Base-by-base conservation (phyloP, 2,888 invertebrate genomes). In the Andrena chrysosceles region DNA sequence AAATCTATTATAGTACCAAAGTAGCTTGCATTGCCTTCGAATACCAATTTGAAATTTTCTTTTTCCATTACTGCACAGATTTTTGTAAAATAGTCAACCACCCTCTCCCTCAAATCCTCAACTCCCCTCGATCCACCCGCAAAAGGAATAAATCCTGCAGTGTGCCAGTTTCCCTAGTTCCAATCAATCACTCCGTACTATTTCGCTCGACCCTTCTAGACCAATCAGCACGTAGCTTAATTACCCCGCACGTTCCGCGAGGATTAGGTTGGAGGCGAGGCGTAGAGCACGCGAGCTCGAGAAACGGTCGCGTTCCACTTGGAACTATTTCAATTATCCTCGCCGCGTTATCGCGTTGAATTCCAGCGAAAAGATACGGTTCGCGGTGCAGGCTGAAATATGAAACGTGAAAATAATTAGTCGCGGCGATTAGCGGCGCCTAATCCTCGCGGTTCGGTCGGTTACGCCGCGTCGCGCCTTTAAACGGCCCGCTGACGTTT, bases 351-450 rank as follows among this genome's bases (percentile, higher is more conserved):
- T 77, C 73, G 48, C 59, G 73, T 54, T 54, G 66, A 49, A 79
- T 85, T 71, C 35, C 77, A 33, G 5, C 20, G 56, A 49, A 52
- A 42, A 66, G 83, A 72, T 71, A 66, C 67, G 66, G 16, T 23
- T 35, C 35, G 6, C 62, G 49, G 26, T 62, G 10, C 7, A 31
- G 8, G 7, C 49, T 76, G 73, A 79, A 77, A 70, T 68, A 64
- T 63, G 68, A 70, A 70, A 56, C 83, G 68, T 20, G 68, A 79
- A 64, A 77, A 77, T 74, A 83, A 79, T 83, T 85, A 62, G 59
- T 59, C 64, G 29, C 48, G 59, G 42, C 70, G 54, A 76, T 64
- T 79, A 76, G n/a, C 26, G n/a, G 42, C 70, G 42, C 48, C 64
- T 13, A 64, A 60, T 49, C 29, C 54, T 31, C 60, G 60, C 26